Percentiles rank a stretch among this genome's conserved stretches.
Conservation (phyloP, 1,140 invertebrate species). For the Drosophila nikananu region DNA sequence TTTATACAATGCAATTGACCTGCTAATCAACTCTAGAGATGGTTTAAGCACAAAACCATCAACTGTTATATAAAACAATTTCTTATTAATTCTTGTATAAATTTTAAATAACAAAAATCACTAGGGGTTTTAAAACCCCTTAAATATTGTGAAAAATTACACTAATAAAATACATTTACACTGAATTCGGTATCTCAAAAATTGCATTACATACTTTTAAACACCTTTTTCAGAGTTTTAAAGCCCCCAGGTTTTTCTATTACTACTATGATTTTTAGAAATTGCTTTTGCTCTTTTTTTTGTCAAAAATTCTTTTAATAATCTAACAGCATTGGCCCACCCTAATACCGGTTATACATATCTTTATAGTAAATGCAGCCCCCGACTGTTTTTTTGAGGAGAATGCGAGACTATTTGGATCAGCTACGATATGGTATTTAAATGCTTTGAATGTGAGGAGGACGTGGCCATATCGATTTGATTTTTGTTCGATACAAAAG, state of each 20-base stretch:
- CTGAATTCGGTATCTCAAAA: neutral
- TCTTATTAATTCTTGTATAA: neutral
- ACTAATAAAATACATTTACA: neutral
- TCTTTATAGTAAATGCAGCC: neutral
- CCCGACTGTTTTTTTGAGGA: neutral
- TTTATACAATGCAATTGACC: no score
- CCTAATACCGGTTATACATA: neutral
- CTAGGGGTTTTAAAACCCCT: no score
- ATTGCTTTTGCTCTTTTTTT: neutral
- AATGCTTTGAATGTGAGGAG: conserved; percentile 7
- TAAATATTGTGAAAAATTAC: neutral
- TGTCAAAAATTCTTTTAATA: neutral
- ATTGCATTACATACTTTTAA: neutral
- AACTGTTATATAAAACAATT: neutral
- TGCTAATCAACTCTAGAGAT: no score
- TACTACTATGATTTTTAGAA: neutral
- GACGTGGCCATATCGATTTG: conserved; percentile 34
- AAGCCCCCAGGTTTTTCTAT: neutral
- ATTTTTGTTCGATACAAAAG: conserved; percentile 17
- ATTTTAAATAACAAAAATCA: neutral
- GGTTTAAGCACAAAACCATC: no score
- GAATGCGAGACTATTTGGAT: conserved; percentile 56
- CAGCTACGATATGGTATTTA: conserved; percentile 53
- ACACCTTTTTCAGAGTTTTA: neutral
- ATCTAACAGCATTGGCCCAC: neutral